These are phyloP conservation scores for Hemistola chrysoprasaria DNA, from an alignment of 2,888 invertebrate genomes.

Conservation along the genomic window DNA sequence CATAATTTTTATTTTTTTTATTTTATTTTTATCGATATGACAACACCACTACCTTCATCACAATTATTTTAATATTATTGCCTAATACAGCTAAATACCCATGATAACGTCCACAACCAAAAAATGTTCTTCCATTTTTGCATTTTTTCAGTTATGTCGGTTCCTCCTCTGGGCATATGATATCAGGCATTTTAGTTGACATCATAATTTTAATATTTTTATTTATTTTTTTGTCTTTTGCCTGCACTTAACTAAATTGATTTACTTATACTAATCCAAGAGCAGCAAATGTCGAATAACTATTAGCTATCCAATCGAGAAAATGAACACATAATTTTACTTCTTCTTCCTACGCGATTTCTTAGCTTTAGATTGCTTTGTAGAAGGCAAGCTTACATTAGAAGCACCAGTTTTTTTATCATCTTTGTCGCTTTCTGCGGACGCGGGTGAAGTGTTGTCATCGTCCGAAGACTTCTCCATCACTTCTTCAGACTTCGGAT, in stretches of 20 bases:
- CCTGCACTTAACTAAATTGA: slow-evolving; percentile 59
- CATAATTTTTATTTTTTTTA: slow-evolving; percentile 67
- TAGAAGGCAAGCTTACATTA: slow-evolving; percentile 54
- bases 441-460: slow-evolving; percentile 75
- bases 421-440: slow-evolving; percentile 82
- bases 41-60: slow-evolving; percentile 47
- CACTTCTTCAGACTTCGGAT: slow-evolving; percentile 51
- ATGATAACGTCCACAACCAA: too few species aligned
- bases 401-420: slow-evolving; percentile 67
- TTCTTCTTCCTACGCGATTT: slow-evolving; percentile 84
- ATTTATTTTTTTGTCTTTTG: slow-evolving; percentile 64
- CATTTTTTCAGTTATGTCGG: slow-evolving; percentile 7
- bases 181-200: slow-evolving; percentile 22
- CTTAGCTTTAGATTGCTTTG: slow-evolving; percentile 75
- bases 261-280: slow-evolving; percentile 57
- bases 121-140: neutral
- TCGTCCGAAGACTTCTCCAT: slow-evolving; percentile 83
- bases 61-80: slow-evolving; percentile 34
- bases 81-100: slow-evolving; percentile 23
- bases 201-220: slow-evolving; percentile 29
- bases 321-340: slow-evolving; percentile 71
- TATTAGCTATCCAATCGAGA: slow-evolving; percentile 38
- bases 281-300: slow-evolving; percentile 52
- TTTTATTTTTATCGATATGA: slow-evolving; percentile 58
- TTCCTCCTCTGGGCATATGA: slow-evolving; percentile 16